These are phyloP conservation scores for Apamea epomidion DNA, from an alignment of 2,888 invertebrate species.

Conservation along the genomic window DNA sequence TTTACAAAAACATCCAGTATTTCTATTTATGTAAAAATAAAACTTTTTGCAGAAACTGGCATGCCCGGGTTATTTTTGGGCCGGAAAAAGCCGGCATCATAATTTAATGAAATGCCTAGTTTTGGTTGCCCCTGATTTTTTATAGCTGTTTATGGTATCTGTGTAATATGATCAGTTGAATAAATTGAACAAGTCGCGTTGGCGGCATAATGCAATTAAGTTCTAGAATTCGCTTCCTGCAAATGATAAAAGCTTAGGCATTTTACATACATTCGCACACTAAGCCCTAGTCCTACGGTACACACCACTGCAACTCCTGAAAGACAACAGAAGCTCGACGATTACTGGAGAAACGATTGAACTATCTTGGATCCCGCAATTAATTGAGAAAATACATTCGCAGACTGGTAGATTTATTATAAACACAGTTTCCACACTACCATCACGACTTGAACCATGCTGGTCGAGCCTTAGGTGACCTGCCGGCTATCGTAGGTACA, in stretches of 20 bases:
- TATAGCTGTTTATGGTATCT: too few species aligned
- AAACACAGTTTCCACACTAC: slow-evolving; percentile 18
- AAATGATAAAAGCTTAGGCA: slow-evolving; percentile 16
- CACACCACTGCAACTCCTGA: neutral
- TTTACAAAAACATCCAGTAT: neutral
- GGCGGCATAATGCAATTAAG: too few species aligned
- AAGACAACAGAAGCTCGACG: neutral
- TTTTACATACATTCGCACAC: neutral
- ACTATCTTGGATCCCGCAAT: neutral
- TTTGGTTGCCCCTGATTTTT: neutral
- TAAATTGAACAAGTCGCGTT: neutral
- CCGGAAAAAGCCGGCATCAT: neutral
- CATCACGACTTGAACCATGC: slow-evolving; percentile 7
- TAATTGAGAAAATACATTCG: slow-evolving; percentile 2
- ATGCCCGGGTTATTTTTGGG: neutral
- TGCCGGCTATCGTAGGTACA: slow-evolving; percentile 3
- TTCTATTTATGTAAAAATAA: neutral
- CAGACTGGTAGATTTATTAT: neutral
- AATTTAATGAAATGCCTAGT: too few species aligned
- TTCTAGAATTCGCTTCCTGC: slow-evolving; percentile 23
- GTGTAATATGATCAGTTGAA: neutral
- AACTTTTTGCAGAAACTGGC: neutral
- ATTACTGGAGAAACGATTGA: neutral
- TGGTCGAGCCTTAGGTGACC: neutral
- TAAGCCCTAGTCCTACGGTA: neutral